A percentile compares a stretch with the other conserved stretches of the same genome.
Evolutionary conservation across 2,888 invertebrate genomes (phyloP).

Genomic region (Dendrolimus houi): DNA sequence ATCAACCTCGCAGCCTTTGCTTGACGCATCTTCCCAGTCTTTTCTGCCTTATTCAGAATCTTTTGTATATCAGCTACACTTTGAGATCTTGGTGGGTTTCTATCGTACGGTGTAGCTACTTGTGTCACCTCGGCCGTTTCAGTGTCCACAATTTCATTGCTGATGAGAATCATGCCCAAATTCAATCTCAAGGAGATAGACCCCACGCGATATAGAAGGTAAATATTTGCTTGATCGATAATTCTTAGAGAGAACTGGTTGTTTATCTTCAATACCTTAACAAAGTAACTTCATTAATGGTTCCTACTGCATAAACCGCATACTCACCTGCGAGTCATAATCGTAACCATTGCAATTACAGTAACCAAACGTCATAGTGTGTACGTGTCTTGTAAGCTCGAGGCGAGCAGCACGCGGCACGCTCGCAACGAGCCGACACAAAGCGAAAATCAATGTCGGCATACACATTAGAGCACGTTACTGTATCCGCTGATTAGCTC

Average conservation of each 20-base stretch:
- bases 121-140: conserved; percentile 21
- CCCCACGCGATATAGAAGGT: conserved; percentile 31
- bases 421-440: too few species aligned
- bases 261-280: conserved; percentile 41
- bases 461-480: too few species aligned
- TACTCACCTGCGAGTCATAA: too few species aligned
- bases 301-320: too few species aligned
- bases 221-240: conserved; percentile 37
- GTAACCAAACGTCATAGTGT: too few species aligned
- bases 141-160: conserved; percentile 48
- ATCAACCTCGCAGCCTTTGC: background rate
- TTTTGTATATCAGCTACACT: conserved; percentile 23
- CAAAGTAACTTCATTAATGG: too few species aligned
- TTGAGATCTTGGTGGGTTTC: conserved; percentile 14
- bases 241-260: conserved; percentile 40
- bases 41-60: conserved; percentile 13
- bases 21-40: conserved; percentile 4
- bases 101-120: conserved; percentile 31
- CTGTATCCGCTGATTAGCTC: too few species aligned
- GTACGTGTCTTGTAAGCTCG: too few species aligned
- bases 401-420: too few species aligned
- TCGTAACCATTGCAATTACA: too few species aligned
- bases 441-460: too few species aligned
- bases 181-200: conserved; percentile 28
- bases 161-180: conserved; percentile 50